Conservation (phyloP, 2,888 invertebrate genomes). For the Amphipoea oculea region DNA sequence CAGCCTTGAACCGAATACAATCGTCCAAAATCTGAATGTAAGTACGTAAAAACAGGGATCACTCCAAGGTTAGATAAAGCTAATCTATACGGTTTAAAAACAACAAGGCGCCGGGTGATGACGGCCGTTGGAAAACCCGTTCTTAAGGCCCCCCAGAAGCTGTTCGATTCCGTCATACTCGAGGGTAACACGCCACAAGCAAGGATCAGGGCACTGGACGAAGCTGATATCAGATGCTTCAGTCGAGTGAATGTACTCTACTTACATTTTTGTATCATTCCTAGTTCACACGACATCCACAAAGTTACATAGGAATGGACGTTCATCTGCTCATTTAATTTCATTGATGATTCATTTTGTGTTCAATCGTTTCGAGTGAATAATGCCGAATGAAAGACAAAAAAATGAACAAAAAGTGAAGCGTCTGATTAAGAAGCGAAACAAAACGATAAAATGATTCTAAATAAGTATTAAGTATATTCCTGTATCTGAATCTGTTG, state of each 20-base stretch:
- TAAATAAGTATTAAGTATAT: neutral
- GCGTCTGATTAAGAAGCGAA: neutral
- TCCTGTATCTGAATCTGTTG: neutral
- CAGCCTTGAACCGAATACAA: slow-evolving; percentile 38
- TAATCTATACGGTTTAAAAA: neutral
- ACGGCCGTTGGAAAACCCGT: neutral
- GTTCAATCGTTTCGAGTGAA: neutral
- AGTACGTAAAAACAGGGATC: slow-evolving; percentile 14
- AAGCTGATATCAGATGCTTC: neutral
- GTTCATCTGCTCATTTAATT: neutral
- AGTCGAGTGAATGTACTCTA: neutral
- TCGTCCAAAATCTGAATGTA: slow-evolving; percentile 18
- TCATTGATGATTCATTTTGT: neutral
- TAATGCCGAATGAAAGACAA: neutral
- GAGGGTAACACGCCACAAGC: neutral
- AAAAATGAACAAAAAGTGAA: neutral
- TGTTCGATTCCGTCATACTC: neutral
- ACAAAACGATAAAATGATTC: neutral
- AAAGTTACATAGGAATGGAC: neutral
- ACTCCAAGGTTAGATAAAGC: slow-evolving; percentile 30
- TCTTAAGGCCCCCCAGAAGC: neutral
- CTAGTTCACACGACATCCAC: neutral
- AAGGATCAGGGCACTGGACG: neutral
- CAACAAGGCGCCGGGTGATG: neutral
- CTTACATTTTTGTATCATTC: neutral